Evolutionary conservation across 2,113 vertebrate species (phyloP), one percentile per base, ranked within the genome.

Genomic region (Seriola dumerili): DNA sequence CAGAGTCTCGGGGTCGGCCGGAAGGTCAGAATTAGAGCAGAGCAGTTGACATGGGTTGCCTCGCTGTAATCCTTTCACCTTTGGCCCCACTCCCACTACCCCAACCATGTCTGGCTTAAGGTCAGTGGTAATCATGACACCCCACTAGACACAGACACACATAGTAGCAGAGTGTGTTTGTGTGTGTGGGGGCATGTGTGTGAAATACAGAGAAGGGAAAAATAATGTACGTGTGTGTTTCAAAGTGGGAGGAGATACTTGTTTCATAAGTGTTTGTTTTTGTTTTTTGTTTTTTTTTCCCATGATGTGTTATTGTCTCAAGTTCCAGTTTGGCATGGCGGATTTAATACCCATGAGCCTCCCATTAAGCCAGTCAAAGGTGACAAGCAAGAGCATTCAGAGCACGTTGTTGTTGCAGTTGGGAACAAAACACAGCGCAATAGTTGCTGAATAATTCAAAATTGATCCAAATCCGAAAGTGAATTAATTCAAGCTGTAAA

Each of bases 21-120:
- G 32, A 65, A 71, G 83, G 72, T 89, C 65, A 44, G 78, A 77
- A 81, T 89, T 83, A 83, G 54, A 90, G 79, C 58, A 61, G 59
- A 81, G 74, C 79, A 64, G 70, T 88, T 86, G 66, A 86, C 79
- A 81, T 0, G 13, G 50, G 74, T 58, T 87, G 80, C 72, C 82
- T 69, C 83, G 65, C 72, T 84, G 83, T 91, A 90, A 93, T 92
- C 79, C 87, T 76, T 74, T 86, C 73, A 90, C 86, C 92, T 90
- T 74, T 92, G 84, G 88, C 88, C 86, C 84, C 69, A 44, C 80
- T 84, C 80, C 85, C 52, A 48, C 70, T 69, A 80, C 61, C 58
- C 72, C 77, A 36, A 81, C 55, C 83, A 63, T 72, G 74, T 92
- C 81, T 88, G 80, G 23, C 54, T 89, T 52, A 52, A 81, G 88